Base-by-base conservation (phyloP, 2,888 invertebrate genomes). In the Craniophora ligustri region DNA sequence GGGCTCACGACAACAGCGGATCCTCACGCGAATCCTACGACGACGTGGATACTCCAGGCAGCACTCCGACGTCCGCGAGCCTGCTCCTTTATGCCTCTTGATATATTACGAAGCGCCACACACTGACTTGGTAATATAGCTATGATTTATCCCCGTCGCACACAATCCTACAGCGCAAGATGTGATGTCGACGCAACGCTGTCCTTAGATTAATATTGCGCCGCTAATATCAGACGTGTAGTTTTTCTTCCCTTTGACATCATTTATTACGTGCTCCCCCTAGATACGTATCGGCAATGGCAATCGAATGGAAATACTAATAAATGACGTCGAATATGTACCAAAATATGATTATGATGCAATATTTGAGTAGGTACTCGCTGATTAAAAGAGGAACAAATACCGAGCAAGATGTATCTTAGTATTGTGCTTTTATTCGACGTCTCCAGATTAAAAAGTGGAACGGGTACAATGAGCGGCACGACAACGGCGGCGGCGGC, bases 371-470 rank as follows among this genome's bases (percentile, higher is more conserved):
- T 26, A 26, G 26, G n/a, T 81, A 79, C 80, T 81, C 76, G 61
- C 67, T 86, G 86, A 88, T 88, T 86, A 87, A 87, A 88, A 87
- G 78, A 76, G 76, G 79, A 83, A 85, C 82, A 85, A 85, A 84
- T 83, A 81, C 74, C 78, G 79, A 82, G 79, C 76, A 71, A 84
- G 85, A 86, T 81, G 83, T 86, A 87, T 86, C 85, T 81, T 79
- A 78, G 84, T 85, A 89, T 89, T 89, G 89, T 89, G 84, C 84
- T 87, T 87, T 86, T 89, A 86, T 90, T 86, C 86, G 86, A 87
- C 86, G 85, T 88, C 88, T 88, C 87, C 83, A 88, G 92, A 91
- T 89, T 90, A 89, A 91, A 91, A 92, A 91, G 83, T 87, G 87
- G 88, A 84, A 77, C 87, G 87, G 77, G 82, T 74, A 87, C 88